Base-by-base conservation (phyloP, 2,888 invertebrate species). In the Drosophila infuscata region DNA sequence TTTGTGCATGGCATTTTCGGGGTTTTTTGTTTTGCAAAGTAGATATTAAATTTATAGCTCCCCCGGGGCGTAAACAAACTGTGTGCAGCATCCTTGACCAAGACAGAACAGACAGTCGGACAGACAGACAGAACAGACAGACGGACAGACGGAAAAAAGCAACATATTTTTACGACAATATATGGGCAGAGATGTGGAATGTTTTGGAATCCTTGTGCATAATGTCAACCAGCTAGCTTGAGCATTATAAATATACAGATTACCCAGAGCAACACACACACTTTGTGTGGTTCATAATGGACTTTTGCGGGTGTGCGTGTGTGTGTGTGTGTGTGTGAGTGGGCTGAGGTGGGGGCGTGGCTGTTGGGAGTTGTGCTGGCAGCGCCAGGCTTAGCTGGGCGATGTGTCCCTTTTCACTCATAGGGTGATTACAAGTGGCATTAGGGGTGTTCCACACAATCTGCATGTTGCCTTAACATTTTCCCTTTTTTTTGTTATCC, bases 1-100 rank as follows among this genome's bases (percentile, higher is more conserved):
- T 79, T 74, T 81, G 70, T 70, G 33, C 49, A 57, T 81, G 70
- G 58, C 69, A 74, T 84, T 79, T 82, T 25, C 46, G 43, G 83
- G 82, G 46, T 83, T 85, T 86, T 87, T 88, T 87, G 87, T 86
- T 82, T 90, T 90, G 90, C 90, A 90, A 90, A 91, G 90, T 90
- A 91, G 90, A 91, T 90, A 91, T 91, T 89, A 91, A 92, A 93
- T 93, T 93, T 93, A 93, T 93, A 91, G 93, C 90, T 92, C 93
- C 92, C 93, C 71, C 76, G 79, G 92, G 91, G 93, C 88, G 86
- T 84, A 85, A 87, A 76, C 89, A 91, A 90, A 86, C 46, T 46
- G 81, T 85, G 86, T 83, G 68, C 41, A 49, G 73, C 69, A 79
- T 76, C 79, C 82, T 74, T 68, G 68, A 68, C 74, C 41, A 60